Evolutionary conservation across 2,797 vertebrate species (phyloP).

Genomic region (Pampus argenteus): DNA sequence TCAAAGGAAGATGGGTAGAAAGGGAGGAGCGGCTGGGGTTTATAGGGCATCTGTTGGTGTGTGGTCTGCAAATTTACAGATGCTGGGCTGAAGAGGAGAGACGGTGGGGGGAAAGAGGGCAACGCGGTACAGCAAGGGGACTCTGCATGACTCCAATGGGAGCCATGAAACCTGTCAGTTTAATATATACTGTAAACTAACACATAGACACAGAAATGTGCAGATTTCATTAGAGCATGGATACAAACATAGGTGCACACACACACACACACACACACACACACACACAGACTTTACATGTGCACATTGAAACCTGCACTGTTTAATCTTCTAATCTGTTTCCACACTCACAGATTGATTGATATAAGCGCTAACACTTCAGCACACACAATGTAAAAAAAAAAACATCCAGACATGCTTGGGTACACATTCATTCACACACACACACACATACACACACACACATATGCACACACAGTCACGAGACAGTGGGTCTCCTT

Average conservation of each 20-base stretch:
- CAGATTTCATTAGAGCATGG: conserved; percentile 31
- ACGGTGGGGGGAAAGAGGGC: conserved; percentile 23
- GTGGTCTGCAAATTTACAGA: conserved; percentile 79
- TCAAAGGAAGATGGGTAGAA: conserved; percentile 50
- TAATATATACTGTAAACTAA: conserved; percentile 37
- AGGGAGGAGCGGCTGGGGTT: conserved; percentile 37
- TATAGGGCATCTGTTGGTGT: conserved; percentile 76
- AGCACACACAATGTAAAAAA: conserved; percentile 5
- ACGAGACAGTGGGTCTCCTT: conserved; percentile 55
- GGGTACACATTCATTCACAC: conserved; percentile 31
- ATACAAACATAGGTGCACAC: conserved; percentile 35
- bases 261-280: not conserved
- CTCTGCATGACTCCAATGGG: conserved; percentile 57
- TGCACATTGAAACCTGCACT: conserved; percentile 19
- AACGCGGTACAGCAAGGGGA: conserved; percentile 45
- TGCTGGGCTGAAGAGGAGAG: conserved; percentile 45
- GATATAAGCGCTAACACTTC: not conserved
- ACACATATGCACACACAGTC: conserved; percentile 40
- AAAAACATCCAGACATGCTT: conserved; percentile 19
- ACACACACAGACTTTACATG: conserved; percentile 19
- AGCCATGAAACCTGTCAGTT: conserved; percentile 65
- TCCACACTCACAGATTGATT: not conserved
- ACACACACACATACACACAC: conserved; percentile 13
- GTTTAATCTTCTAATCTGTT: conserved; percentile 5
- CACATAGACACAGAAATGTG: conserved; percentile 24